Evolutionary conservation across 2,888 invertebrate genomes (phyloP).

Genomic region (Proisotoma minuta): DNA sequence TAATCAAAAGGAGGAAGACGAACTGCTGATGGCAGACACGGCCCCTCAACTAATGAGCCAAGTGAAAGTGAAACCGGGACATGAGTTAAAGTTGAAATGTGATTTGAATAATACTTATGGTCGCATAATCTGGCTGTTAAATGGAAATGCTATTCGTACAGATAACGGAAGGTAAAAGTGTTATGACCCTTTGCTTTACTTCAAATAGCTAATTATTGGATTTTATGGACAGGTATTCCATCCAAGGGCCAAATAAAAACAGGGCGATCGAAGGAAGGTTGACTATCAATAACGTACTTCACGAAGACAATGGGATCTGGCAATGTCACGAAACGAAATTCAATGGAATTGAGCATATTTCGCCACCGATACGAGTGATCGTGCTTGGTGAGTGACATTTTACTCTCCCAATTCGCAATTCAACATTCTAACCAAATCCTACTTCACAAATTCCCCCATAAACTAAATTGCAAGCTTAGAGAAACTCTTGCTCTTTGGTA

Average conservation of each 20-base stretch:
- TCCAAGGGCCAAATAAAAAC: constrained; percentile 46
- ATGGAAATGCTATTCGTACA: constrained; percentile 44
- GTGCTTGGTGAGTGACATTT: constrained; percentile 45
- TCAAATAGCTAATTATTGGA: background rate
- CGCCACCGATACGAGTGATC: constrained; percentile 60
- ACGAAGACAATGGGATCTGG: constrained; percentile 45
- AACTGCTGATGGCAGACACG: constrained; percentile 17
- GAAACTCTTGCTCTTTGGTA: too few relatives aligned
- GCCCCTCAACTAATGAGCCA: constrained; percentile 19
- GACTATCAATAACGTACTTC: constrained; percentile 46
- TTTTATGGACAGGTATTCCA: constrained; percentile 31
- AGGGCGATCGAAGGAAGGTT: constrained; percentile 46
- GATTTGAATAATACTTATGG: constrained; percentile 47
- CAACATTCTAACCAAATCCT: background rate
- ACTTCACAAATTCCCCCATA: background rate
- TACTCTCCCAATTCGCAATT: constrained; percentile 1
- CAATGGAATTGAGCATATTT: constrained; percentile 51
- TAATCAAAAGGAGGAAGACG: constrained; percentile 28
- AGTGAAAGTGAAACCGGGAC: constrained; percentile 47
- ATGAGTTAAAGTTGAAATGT: constrained; percentile 47
- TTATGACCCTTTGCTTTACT: background rate
- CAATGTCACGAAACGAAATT: constrained; percentile 47
- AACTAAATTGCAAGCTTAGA: too few relatives aligned
- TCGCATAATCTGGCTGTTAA: constrained; percentile 45
- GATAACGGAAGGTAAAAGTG: constrained; percentile 41